Evolutionary conservation across 2,113 vertebrate genomes (phyloP), one percentile per base, ranked within the genome.

Genomic region (Menura novaehollandiae): DNA sequence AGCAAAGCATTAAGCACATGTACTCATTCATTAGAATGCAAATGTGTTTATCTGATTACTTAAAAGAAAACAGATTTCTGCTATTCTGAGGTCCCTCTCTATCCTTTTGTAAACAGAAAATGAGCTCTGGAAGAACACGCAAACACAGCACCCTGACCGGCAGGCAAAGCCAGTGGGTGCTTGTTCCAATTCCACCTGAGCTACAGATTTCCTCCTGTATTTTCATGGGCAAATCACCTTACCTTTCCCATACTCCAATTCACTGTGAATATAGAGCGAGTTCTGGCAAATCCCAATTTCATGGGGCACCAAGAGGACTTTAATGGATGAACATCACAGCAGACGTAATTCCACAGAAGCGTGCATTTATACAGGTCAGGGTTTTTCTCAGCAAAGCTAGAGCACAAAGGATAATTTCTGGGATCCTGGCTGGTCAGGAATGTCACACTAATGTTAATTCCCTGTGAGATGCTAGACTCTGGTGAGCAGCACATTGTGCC

Each of bases 31-130:
- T 87, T 47, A 79, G 79, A 89, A 88, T 81, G 64, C 55, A 97
- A 97, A 96, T 47, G 44, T 23, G 74, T 76, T 52, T 69, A 92
- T 91, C 46, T 58, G 68, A 73, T 60, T 56, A 82, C n/a, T 74
- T 84, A 75, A 92, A 96, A 80, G 75, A 80, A 89, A 92, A 76
- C 62, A 88, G 58, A 72, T 89, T 81, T 53, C 66, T 84, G 44
- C 51, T 73, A 26, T 95, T 85, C 68, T 60, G 68, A 88, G 32
- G 75, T 75, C 22, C 27, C 15, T 75, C 85, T 89, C 81, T 67
- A 68, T 44, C 51, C 51, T 87, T 74, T 75, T 26, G 52, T 85
- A 94, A 88, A 81, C 20, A 75, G 59, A 85, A 85, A 93, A 84
- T 51, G 75, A 96, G 87, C 52, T 84, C n/a, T 75, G 71, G 81